Conservation (phyloP, 1,140 invertebrate species). For the Nasonia vitripennis region DNA sequence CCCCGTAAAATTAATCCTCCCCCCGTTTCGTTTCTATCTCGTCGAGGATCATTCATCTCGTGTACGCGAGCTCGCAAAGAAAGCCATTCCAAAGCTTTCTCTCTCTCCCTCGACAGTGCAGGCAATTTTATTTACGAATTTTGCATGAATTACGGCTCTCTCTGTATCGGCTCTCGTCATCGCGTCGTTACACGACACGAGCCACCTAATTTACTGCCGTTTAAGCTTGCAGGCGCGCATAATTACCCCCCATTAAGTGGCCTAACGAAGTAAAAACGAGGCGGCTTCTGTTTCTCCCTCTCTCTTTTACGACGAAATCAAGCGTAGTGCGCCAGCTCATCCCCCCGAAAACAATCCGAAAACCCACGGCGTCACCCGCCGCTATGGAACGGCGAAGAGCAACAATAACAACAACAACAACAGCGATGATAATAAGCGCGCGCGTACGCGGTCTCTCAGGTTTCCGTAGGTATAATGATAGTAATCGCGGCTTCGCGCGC, state of each 20-base stretch:
- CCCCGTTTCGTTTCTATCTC: no score
- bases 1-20: neutral
- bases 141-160: no score
- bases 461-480: constrained; percentile 34
- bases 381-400: neutral
- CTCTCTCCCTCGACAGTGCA: no score
- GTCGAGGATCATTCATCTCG: no score
- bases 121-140: no score
- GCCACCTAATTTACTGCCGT: no score
- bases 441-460: neutral
- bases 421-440: constrained; percentile 12
- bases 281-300: neutral
- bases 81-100: no score
- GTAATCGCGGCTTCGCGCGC: constrained; percentile 30
- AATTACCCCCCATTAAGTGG: constrained; percentile 24
- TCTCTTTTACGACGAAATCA: no score
- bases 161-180: neutral
- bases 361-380: neutral
- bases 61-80: no score
- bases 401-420: neutral
- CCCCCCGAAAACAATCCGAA: neutral
- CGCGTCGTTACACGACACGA: no score
- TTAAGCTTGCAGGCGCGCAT: neutral
- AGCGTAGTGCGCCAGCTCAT: no score
- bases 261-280: constrained; percentile 11